Evolutionary conservation across 1,140 invertebrate species (phyloP).

Genomic region (Drosophila pectinifera): DNA sequence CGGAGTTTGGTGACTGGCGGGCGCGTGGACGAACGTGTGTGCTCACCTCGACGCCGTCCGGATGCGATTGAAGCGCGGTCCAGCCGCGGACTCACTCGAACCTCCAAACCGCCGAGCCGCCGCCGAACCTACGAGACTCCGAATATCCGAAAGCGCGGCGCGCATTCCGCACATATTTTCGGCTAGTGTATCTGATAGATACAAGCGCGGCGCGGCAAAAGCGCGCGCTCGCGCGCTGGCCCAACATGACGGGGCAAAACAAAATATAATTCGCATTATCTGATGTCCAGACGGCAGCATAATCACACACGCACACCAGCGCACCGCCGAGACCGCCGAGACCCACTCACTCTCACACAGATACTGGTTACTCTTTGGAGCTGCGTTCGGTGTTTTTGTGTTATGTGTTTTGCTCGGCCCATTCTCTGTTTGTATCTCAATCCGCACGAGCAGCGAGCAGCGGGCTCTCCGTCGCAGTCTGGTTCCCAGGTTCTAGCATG

Average conservation of each 20-base stretch:
- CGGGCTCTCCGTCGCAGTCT: slow-evolving; percentile 7
- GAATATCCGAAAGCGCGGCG: slow-evolving; percentile 7
- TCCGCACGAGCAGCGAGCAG: slow-evolving; percentile 1
- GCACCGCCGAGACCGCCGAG: background rate
- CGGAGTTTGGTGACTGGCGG: slow-evolving; percentile 7
- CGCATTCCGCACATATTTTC: slow-evolving; percentile 63
- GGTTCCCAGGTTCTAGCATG: slow-evolving; percentile 24
- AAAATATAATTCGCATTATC: slow-evolving; percentile 61
- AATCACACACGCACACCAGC: slow-evolving; percentile 22
- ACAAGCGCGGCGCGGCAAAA: slow-evolving; percentile 31
- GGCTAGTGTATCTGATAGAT: slow-evolving; percentile 53
- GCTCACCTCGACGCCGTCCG: slow-evolving; percentile 45
- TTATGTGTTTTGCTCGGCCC: slow-evolving; percentile 64
- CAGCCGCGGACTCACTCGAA: slow-evolving; percentile 23
- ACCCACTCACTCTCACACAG: slow-evolving; percentile 37
- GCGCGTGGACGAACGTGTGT: slow-evolving; percentile 21
- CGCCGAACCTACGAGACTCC: slow-evolving; percentile 13
- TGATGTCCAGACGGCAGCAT: slow-evolving; percentile 55
- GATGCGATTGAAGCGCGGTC: slow-evolving; percentile 47
- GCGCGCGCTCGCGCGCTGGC: slow-evolving; percentile 24
- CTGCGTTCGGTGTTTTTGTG: slow-evolving; percentile 19
- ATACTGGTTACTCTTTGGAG: slow-evolving; percentile 37
- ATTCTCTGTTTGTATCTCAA: slow-evolving; percentile 40
- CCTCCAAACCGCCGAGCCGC: background rate
- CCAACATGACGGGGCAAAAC: slow-evolving; percentile 57